Percentiles rank a stretch among this genome's conserved stretches.
Evolutionary conservation across 2,113 vertebrate species (phyloP).

Genomic region (Montifringilla adamsi): DNA sequence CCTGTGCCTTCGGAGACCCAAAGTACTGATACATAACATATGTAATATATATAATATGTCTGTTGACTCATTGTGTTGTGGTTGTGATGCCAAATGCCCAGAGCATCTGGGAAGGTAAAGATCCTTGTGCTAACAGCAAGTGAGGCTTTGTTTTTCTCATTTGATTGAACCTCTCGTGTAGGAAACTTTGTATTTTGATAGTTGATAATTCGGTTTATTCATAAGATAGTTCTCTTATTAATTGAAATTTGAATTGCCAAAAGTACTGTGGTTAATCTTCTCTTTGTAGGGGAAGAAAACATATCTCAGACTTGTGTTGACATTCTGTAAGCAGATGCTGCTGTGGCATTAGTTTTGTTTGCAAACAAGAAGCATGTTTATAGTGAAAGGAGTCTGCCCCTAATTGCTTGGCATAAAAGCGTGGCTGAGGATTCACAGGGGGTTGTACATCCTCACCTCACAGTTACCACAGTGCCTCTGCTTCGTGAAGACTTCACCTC

Average conservation of each 20-base stretch:
- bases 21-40: neutral
- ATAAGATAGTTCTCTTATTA: neutral
- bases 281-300: neutral
- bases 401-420: neutral
- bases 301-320: neutral
- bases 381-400: neutral
- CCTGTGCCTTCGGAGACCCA: neutral
- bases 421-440: rapidly evolving
- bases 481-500: neutral
- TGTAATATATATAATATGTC: neutral
- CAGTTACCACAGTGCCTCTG: neutral
- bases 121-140: neutral
- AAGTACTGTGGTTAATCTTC: neutral
- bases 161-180: neutral
- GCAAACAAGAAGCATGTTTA: neutral
- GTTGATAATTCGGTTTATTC: neutral
- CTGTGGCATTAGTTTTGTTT: neutral
- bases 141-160: neutral
- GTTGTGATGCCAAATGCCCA: neutral
- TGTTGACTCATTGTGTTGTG: neutral
- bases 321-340: neutral
- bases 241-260: neutral
- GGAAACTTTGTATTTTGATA: neutral
- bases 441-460: neutral
- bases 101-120: conserved; percentile 1